Conservation (phyloP, 2,888 invertebrate genomes). For the Zygaena filipendulae region DNA sequence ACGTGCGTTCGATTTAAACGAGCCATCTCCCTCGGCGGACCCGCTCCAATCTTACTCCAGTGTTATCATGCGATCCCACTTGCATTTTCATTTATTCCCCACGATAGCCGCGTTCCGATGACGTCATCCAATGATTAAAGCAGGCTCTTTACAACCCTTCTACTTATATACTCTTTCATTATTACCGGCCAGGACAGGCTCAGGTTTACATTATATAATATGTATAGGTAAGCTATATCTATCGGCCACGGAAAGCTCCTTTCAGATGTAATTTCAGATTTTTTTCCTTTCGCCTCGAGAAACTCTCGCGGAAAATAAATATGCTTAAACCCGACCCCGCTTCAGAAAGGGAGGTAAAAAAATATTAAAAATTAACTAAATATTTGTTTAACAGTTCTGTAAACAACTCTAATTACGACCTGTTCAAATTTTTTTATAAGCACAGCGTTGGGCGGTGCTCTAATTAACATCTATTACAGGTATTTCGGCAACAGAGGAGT, state of each 20-base stretch:
- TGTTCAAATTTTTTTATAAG: constrained; percentile 62
- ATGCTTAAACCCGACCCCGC: constrained; percentile 60
- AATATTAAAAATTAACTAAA: constrained; percentile 64
- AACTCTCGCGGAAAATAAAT: constrained; percentile 55
- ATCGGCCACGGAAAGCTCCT: constrained; percentile 24
- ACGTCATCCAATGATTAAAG: too few species aligned
- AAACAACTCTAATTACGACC: constrained; percentile 68
- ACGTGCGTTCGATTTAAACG: constrained; percentile 67
- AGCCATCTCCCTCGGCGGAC: constrained; percentile 36
- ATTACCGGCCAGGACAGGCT: too few species aligned
- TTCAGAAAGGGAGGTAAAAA: constrained; percentile 44
- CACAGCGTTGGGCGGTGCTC: constrained; percentile 44
- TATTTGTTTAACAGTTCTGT: constrained; percentile 65
- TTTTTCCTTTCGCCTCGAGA: constrained; percentile 39
- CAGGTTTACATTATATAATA: too few species aligned
- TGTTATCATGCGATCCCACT: constrained; percentile 28
- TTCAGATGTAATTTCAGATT: constrained; percentile 56
- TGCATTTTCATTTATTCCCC: too few species aligned
- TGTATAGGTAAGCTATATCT: too few species aligned
- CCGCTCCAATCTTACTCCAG: constrained; percentile 26
- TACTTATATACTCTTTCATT: too few species aligned
- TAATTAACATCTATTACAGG: constrained; percentile 68
- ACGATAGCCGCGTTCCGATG: constrained; percentile 20
- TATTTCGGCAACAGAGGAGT: constrained; percentile 60
- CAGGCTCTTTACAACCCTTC: constrained; percentile 5